phyloP scores from a whole-genome alignment of 2,113 vertebrate species.

The Eulemur rufifrons region DNA sequence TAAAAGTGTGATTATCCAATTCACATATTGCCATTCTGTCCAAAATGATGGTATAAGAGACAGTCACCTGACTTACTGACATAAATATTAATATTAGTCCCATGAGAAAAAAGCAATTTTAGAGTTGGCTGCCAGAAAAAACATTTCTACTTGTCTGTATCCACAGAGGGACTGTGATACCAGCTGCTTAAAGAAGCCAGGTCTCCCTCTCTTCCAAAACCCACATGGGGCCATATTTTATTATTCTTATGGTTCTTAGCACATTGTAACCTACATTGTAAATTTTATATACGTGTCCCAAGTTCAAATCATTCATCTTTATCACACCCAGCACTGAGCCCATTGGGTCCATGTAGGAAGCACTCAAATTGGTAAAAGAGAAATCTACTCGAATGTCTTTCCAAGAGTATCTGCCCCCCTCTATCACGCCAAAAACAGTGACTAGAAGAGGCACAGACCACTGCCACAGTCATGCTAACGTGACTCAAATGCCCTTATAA shows the following conservation, averaged over 20 bases:
- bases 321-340: neutral
- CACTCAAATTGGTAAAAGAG: constrained; percentile 7
- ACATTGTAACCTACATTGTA: neutral
- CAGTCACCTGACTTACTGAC: neutral
- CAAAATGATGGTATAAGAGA: neutral
- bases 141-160: neutral
- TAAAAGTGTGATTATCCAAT: constrained; percentile 12
- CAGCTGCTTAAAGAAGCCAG: constrained; percentile 32
- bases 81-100: neutral
- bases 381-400: constrained; percentile 38
- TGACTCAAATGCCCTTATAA: constrained; percentile 48
- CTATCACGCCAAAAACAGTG: constrained; percentile 33
- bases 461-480: constrained; percentile 26
- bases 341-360: neutral
- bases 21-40: neutral
- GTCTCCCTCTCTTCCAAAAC: neutral
- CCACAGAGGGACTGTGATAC: neutral
- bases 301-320: constrained; percentile 16
- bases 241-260: neutral
- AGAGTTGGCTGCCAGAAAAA: neutral
- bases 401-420: neutral
- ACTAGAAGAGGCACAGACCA: neutral
- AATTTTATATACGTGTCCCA: constrained; percentile 13
- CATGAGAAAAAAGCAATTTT: neutral
- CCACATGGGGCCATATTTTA: neutral